Evolutionary conservation across 2,797 vertebrate species (phyloP), one percentile per base, ranked within the genome.

Genomic region (Prunella strophiata): DNA sequence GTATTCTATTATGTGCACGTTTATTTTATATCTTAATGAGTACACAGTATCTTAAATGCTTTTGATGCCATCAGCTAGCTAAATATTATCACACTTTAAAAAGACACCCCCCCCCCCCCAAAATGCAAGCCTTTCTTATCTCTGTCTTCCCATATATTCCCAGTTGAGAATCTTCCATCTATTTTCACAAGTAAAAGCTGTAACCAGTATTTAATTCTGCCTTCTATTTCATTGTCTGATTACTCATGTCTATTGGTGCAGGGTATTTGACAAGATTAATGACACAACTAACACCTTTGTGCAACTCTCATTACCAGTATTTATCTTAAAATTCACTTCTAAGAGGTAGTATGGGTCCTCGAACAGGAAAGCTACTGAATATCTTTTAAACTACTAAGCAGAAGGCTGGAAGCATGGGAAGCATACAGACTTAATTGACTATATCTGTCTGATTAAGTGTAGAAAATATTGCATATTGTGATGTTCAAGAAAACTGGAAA

Each of bases 191-290:
- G 47, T 73, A n/a, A 59, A 90, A 78, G 16, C 59, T 78, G n/a
- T 70, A 84, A 79, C 38, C 1, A 9, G 29, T 51, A 34, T 85
- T 95, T 91, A 93, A 72, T 61, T 50, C 74, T 87, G n/a, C 32
- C 47, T 75, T 43, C 43, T 80, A 1, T 89, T 75, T 76, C 36
- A 13, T 27, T 89, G n/a, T 77, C 85, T 90, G 51, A 75, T 94
- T 94, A 52, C 23, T 89, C 47, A 11, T 51, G 45, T 59, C 85
- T 81, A 72, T 76, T 68, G 52, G 50, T 83, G 67, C 48, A 67
- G 57, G 57, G 23, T 70, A 73, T 85, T 92, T 90, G 71, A 86
- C 89, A 96, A 67, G 92, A 91, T 90, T 87, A 85, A 92, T 94
- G 77, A 42, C 55, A 82, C 18, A 62, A 32, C 48, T 86, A 90